Evolutionary conservation across 1,140 invertebrate genomes (phyloP).

Genomic region (Drosophila mayri): DNA sequence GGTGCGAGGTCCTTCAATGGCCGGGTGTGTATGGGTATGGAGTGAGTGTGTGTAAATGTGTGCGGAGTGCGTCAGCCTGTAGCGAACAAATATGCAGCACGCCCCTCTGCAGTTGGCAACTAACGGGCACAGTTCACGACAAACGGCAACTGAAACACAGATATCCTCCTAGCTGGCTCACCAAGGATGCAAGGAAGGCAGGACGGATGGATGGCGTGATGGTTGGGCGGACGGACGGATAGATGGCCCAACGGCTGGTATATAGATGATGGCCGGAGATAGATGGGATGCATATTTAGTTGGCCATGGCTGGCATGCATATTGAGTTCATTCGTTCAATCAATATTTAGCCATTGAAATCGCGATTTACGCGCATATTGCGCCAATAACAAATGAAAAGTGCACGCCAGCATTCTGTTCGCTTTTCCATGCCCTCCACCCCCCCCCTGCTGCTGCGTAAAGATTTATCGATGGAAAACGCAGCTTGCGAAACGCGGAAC

Average conservation of each 20-base stretch:
- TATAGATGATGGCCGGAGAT: slow-evolving; percentile 49
- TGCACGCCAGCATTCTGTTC: slow-evolving; percentile 55
- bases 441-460: slow-evolving; percentile 11
- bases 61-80: slow-evolving; percentile 30
- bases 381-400: slow-evolving; percentile 81
- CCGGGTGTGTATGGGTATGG: not conserved
- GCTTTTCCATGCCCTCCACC: not conserved
- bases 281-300: slow-evolving; percentile 52
- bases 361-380: slow-evolving; percentile 82
- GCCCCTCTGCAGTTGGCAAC: slow-evolving; percentile 66
- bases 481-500: slow-evolving; percentile 57
- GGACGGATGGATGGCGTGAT: slow-evolving; percentile 10
- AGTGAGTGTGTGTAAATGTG: slow-evolving; percentile 1
- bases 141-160: slow-evolving; percentile 38
- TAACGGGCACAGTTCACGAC: slow-evolving; percentile 53
- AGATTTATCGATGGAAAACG: slow-evolving; percentile 65
- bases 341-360: slow-evolving; percentile 81
- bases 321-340: slow-evolving; percentile 82
- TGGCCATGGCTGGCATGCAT: slow-evolving; percentile 46
- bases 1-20: slow-evolving; percentile 4
- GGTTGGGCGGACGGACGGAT: slow-evolving; percentile 22
- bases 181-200: not conserved
- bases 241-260: slow-evolving; percentile 34
- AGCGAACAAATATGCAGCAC: slow-evolving; percentile 58
- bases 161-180: slow-evolving; percentile 5